Percentiles rank a stretch among this genome's conserved stretches.
Evolutionary conservation across 2,888 invertebrate genomes (phyloP).

Genomic region (Mesochorus sp.): DNA sequence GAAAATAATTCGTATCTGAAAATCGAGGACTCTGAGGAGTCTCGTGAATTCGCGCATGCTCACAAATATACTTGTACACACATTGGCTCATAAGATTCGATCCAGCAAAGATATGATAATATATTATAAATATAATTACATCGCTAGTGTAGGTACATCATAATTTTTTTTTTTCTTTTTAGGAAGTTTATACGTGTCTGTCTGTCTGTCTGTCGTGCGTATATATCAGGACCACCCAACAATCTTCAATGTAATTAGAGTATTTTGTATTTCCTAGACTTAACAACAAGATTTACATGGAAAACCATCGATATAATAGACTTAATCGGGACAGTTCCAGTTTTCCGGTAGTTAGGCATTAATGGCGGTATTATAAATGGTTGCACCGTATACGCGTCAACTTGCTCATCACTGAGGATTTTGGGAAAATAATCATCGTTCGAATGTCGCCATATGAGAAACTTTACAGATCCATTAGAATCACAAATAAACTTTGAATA

Average conservation of each 20-base stretch:
- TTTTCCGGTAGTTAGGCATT: slow-evolving; percentile 5
- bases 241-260: not conserved
- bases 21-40: no score
- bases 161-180: slow-evolving; percentile 1
- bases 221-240: not conserved
- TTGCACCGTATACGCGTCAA: no score
- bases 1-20: no score
- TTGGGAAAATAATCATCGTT: no score
- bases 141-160: slow-evolving; percentile 16
- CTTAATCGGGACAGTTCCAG: not conserved
- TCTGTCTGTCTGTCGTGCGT: no score
- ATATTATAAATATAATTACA: not conserved
- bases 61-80: not conserved
- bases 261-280: not conserved
- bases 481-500: no score
- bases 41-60: not conserved
- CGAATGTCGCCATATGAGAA: no score
- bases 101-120: slow-evolving; percentile 11
- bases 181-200: not conserved
- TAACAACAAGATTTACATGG: slow-evolving; percentile 1
- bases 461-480: no score
- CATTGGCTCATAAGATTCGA: slow-evolving; percentile 11
- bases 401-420: no score
- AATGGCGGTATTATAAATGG: slow-evolving; percentile 10
- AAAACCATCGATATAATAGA: not conserved